phyloP scores from a whole-genome alignment of 2,888 invertebrate species.

The Agonum fuliginosum region DNA sequence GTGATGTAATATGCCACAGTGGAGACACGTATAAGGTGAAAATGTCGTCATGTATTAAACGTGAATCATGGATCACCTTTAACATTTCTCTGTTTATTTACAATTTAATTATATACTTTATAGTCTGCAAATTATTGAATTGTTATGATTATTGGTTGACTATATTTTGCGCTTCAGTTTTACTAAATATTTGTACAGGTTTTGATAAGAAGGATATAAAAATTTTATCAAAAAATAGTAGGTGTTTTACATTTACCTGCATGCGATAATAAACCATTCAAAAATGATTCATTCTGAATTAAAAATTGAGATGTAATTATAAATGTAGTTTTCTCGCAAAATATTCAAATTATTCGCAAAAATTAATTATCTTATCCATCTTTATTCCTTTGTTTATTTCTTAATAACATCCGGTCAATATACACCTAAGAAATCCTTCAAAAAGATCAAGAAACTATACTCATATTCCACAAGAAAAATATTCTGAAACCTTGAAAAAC shows the following conservation, averaged over 20 bases:
- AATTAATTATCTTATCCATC: neutral
- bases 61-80: too few relatives aligned
- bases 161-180: too few relatives aligned
- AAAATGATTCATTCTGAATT: neutral
- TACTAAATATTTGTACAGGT: neutral
- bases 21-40: too few relatives aligned
- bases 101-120: too few relatives aligned
- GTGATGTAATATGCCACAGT: too few relatives aligned
- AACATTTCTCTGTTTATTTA: too few relatives aligned
- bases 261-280: neutral
- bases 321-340: neutral
- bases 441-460: neutral
- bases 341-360: neutral
- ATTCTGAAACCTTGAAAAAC: neutral
- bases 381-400: neutral
- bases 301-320: neutral
- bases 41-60: too few relatives aligned
- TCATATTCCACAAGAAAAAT: neutral
- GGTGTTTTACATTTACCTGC: neutral
- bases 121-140: too few relatives aligned
- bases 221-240: neutral
- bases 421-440: neutral
- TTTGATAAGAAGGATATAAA: neutral
- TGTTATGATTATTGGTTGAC: too few relatives aligned
- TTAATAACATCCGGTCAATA: neutral